These are phyloP conservation scores for Aspidapion aeneum DNA, from an alignment of 2,888 invertebrate genomes.

Conservation along the genomic window DNA sequence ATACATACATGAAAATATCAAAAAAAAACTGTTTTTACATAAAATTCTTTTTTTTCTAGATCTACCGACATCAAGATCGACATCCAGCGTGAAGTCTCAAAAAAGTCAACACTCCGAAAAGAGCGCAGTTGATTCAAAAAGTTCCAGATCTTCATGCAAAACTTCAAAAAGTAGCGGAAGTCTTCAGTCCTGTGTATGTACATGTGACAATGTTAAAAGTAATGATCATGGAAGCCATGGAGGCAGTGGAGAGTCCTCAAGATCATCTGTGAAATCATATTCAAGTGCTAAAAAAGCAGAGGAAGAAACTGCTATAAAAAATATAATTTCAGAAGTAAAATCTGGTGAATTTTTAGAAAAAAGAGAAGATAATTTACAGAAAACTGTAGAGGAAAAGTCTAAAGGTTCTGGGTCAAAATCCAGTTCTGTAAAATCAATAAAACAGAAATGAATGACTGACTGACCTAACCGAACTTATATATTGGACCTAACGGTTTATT, in stretches of 20 bases:
- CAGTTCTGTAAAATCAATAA: too few species aligned
- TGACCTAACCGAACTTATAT: too few species aligned
- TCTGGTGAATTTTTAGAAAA: too few species aligned
- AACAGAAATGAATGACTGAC: too few species aligned
- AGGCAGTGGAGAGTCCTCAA: conserved; percentile 51
- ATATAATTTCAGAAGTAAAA: too few species aligned
- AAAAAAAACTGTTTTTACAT: too few species aligned
- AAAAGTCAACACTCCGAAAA: neutral
- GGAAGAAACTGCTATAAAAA: too few species aligned
- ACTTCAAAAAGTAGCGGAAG: neutral
- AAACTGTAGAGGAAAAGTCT: too few species aligned
- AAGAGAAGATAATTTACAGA: too few species aligned
- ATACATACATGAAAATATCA: too few species aligned
- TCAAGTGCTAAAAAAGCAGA: neutral
- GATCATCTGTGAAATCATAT: neutral
- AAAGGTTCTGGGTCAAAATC: too few species aligned
- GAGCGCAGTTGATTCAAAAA: neutral
- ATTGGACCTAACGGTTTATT: too few species aligned
- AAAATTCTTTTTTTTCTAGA: neutral
- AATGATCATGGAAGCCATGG: conserved; percentile 66
- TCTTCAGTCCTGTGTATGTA: neutral
- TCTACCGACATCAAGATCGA: neutral
- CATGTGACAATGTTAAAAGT: conserved; percentile 38
- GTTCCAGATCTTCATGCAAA: neutral
- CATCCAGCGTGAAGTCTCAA: neutral